Evolutionary conservation across 2,888 invertebrate genomes (phyloP).

Genomic region (Athalia rosae): DNA sequence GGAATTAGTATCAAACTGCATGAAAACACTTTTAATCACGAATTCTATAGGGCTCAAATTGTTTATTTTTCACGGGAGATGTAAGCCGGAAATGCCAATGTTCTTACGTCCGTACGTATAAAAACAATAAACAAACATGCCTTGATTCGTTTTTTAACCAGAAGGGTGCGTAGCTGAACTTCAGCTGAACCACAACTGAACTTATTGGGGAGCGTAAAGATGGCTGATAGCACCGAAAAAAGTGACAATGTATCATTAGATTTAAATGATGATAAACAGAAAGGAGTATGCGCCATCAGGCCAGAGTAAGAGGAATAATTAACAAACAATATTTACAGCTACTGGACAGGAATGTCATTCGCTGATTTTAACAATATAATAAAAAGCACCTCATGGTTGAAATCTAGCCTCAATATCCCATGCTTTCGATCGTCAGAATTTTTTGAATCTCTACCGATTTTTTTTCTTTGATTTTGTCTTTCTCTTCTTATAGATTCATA

Average conservation of each 20-base stretch:
- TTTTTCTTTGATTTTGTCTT: slow-evolving; percentile 10
- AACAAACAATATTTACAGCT: background rate
- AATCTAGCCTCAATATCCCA: slow-evolving; percentile 50
- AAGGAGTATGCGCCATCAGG: slow-evolving; percentile 74
- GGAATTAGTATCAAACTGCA: too few relatives aligned
- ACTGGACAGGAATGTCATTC: background rate
- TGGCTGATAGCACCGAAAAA: slow-evolving; percentile 60
- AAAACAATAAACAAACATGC: too few relatives aligned
- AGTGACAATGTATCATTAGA: slow-evolving; percentile 56
- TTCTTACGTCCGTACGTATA: too few relatives aligned
- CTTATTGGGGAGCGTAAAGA: slow-evolving; percentile 40
- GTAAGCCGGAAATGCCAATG: too few relatives aligned
- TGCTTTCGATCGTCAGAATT: background rate
- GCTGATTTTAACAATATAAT: background rate
- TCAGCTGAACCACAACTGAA: too few relatives aligned
- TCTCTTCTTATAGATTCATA: slow-evolving; percentile 69
- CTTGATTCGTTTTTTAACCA: too few relatives aligned
- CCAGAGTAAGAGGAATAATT: slow-evolving; percentile 70
- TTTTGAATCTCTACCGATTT: slow-evolving; percentile 22
- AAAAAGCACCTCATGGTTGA: slow-evolving; percentile 17
- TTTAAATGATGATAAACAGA: slow-evolving; percentile 63
- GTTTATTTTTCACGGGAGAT: too few relatives aligned
- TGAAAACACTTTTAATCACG: too few relatives aligned
- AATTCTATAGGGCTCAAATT: too few relatives aligned
- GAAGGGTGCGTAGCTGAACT: too few relatives aligned